A percentile compares a stretch with the other conserved stretches of the same genome.
These are phyloP conservation scores for Sitobion miscanthi DNA, from an alignment of 1,140 invertebrate species.

Conservation along the genomic window DNA sequence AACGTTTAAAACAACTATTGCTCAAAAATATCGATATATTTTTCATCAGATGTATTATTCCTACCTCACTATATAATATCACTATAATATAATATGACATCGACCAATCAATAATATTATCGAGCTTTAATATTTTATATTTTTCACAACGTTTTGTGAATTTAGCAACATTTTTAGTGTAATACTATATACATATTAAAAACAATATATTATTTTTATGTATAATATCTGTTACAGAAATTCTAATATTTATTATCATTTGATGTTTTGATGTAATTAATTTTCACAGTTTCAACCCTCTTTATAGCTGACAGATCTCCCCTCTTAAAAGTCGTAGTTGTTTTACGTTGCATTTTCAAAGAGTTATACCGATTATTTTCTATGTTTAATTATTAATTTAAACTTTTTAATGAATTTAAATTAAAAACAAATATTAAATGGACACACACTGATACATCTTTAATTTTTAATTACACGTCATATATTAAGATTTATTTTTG, in stretches of 20 bases:
- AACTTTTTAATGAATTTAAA: slow-evolving; percentile 20
- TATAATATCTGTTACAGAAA: neutral
- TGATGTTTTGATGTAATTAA: slow-evolving; percentile 24
- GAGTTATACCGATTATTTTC: neutral
- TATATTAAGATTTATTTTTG: neutral
- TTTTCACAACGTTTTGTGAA: neutral
- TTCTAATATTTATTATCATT: slow-evolving; percentile 17
- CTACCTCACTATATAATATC: too few species aligned
- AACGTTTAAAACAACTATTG: neutral
- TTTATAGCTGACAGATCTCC: slow-evolving; percentile 7
- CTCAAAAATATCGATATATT: neutral
- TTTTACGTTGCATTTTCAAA: neutral
- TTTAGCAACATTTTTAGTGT: neutral
- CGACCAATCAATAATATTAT: neutral
- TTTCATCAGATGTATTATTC: neutral
- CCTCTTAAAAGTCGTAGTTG: slow-evolving; percentile 12
- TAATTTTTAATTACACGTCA: neutral
- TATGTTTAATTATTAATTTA: slow-evolving; percentile 23
- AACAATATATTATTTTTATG: neutral
- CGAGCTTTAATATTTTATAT: neutral
- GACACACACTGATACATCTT: neutral
- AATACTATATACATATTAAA: neutral
- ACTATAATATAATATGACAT: neutral
- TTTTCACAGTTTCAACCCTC: slow-evolving; percentile 33
- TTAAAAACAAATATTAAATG: neutral